Conservation (phyloP, 2,113 vertebrate genomes). For the Gorsachius goisagi region DNA sequence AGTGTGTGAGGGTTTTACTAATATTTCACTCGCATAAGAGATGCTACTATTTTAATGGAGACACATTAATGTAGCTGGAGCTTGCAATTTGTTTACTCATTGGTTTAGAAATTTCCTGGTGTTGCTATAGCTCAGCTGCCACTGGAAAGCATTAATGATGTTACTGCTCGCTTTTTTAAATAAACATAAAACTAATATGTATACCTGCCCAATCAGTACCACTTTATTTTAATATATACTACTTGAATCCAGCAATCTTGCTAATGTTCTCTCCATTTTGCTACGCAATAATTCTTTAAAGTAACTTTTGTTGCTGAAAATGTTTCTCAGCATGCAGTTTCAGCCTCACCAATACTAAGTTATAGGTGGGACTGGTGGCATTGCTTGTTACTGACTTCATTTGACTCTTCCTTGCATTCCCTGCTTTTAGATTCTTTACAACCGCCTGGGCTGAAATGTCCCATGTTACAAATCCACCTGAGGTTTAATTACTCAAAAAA, state of each 20-base stretch:
- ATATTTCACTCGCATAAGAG: neutral
- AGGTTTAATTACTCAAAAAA: neutral
- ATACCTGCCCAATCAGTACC: neutral
- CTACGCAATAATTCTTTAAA: neutral
- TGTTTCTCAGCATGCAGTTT: neutral
- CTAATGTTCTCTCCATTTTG: neutral
- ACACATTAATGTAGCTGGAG: neutral
- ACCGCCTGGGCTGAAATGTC: neutral
- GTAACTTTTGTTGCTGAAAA: neutral
- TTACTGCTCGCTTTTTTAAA: neutral
- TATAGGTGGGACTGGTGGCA: neutral
- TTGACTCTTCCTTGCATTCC: neutral
- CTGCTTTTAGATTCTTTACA: neutral
- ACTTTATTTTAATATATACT: too few relatives aligned
- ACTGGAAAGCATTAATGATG: neutral
- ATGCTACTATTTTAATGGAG: neutral
- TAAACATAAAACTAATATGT: neutral
- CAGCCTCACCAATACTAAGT: neutral
- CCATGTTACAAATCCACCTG: neutral
- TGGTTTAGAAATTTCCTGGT: neutral
- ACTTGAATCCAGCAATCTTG: neutral
- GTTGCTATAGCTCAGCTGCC: neutral
- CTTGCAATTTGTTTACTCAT: neutral
- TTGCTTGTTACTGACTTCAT: neutral
- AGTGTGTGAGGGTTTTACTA: neutral